Conservation (phyloP, 1,140 invertebrate species). For the Cepaea nemoralis region DNA sequence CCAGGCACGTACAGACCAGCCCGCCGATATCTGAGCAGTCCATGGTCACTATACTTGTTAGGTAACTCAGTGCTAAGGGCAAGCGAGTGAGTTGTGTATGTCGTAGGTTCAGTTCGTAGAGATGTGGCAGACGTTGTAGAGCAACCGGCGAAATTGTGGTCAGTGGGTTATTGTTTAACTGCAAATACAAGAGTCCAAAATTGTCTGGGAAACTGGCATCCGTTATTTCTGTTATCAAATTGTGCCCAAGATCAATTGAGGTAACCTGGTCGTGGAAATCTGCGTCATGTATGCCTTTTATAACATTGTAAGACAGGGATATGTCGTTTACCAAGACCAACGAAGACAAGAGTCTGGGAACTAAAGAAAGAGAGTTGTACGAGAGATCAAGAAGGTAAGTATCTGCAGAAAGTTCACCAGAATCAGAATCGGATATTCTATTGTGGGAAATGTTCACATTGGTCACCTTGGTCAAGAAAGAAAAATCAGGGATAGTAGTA, state of each 20-base stretch:
- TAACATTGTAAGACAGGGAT: background rate
- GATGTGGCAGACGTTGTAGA: background rate
- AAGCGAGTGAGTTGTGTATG: background rate
- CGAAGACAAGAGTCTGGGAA: background rate
- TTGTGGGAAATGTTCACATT: background rate
- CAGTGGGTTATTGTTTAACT: background rate
- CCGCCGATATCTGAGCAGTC: background rate
- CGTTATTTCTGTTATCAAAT: background rate
- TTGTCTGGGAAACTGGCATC: background rate
- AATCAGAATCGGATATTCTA: background rate
- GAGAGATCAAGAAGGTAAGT: background rate
- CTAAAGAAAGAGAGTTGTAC: background rate
- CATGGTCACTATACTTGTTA: background rate
- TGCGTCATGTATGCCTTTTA: background rate
- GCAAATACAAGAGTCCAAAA: background rate
- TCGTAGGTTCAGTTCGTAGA: background rate
- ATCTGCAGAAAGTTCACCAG: background rate
- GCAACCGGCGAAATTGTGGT: background rate
- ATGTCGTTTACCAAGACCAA: background rate
- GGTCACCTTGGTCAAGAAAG: background rate
- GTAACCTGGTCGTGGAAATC: background rate
- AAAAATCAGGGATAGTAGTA: background rate
- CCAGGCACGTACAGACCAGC: background rate
- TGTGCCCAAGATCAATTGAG: background rate
- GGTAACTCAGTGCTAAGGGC: background rate